Evolutionary conservation across 1,140 invertebrate genomes (phyloP).

Genomic region (Hycleus cichorii): DNA sequence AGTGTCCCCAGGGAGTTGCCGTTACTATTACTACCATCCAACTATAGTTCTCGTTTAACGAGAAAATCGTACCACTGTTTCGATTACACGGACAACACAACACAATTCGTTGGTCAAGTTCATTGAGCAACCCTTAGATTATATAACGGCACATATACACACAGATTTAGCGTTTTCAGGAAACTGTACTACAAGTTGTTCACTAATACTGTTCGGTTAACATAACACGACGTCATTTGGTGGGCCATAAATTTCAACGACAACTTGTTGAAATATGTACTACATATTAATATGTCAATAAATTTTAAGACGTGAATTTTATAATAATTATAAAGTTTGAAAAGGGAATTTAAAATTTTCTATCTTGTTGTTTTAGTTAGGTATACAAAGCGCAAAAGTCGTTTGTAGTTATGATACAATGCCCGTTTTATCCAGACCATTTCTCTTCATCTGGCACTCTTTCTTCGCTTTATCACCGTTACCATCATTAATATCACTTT

Average conservation of each 20-base stretch:
- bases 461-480: constrained; percentile 35
- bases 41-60: constrained; percentile 18
- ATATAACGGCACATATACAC: constrained; percentile 25
- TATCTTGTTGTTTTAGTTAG: too few relatives aligned
- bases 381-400: too few relatives aligned
- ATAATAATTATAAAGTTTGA: too few relatives aligned
- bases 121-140: constrained; percentile 25
- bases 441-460: constrained; percentile 39
- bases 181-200: constrained; percentile 24
- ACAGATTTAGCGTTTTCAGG: constrained; percentile 26
- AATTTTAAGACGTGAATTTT: too few relatives aligned
- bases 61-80: constrained; percentile 31
- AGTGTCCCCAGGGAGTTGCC: constrained; percentile 28
- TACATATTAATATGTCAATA: too few relatives aligned
- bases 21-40: constrained; percentile 30
- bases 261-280: background rate
- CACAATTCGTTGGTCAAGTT: constrained; percentile 31
- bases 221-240: constrained; percentile 15
- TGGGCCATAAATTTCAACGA: constrained; percentile 7
- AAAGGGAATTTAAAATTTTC: too few relatives aligned
- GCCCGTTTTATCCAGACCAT: constrained; percentile 26
- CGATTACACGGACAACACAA: constrained; percentile 33
- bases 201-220: constrained; percentile 16
- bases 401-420: too few relatives aligned
- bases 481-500: constrained; percentile 43